Evolutionary conservation across 2,113 vertebrate genomes (phyloP), one percentile per base, ranked within the genome.

Genomic region (Calidris pugnax): DNA sequence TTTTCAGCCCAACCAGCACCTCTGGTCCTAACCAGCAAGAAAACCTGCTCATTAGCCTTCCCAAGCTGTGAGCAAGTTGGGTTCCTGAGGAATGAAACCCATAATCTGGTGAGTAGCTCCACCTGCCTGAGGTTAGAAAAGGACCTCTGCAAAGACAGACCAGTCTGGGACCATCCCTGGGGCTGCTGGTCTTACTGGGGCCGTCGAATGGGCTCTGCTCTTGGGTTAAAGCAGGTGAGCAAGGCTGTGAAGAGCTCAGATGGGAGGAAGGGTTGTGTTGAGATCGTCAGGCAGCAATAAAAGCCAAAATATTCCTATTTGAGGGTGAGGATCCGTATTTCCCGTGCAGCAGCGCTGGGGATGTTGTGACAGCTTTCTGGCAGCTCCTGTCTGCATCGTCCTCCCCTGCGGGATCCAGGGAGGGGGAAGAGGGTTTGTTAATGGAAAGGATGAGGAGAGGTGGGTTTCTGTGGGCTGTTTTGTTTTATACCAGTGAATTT

Each of bases 351-450:
- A 45, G 78, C 6, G 16, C 64, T 8, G 89, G 50, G 39, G 87
- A 80, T 95, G 96, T 94, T 96, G 87, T 91, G 96, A 95, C 96
- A 95, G 80, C 1, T 85, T 33, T 0, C 43, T 91, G 96, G 85
- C 96, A 96, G 94, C 95, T 96, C 79, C 92, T 67, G 92, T 77
- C 92, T 80, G 48, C 50, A 3, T 67, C 56, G 1, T 11, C 89
- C 93, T 96, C 90, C 93, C 92, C 66, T 87, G 91, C 2, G n/a
- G 85, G 50, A 77, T 64, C 11, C 27, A 3, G 12, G 79, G 6
- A 57, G 69, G 28, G 22, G 45, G 63, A 60, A 51, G 86, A 20
- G 85, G 84, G 35, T 21, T 77, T 62, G 68, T 6, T 28, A 6
- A 41, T 9, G 55, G 95, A 2, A 74, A 51, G 76, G 87, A 35